Percentiles rank a stretch among this genome's conserved stretches.
Conservation (phyloP, 2,113 vertebrate species). For the Gadus chalcogrammus region DNA sequence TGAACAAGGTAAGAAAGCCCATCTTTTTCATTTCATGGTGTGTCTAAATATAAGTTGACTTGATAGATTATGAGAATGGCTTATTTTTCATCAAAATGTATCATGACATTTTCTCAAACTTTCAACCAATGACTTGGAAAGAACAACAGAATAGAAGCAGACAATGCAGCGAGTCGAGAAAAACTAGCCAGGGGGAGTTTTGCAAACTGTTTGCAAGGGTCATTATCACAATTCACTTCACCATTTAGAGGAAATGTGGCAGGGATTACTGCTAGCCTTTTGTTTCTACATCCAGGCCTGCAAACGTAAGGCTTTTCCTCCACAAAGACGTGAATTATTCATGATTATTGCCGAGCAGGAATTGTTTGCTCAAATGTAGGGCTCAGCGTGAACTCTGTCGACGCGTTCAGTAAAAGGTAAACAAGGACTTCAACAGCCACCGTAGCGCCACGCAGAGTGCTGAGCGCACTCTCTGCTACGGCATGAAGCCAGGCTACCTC, state of each 20-base stretch:
- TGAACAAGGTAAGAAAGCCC: too few species aligned
- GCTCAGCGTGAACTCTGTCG: conserved; percentile 31
- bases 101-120: too few species aligned
- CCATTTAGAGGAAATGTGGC: conserved; percentile 14
- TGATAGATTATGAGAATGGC: too few species aligned
- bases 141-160: too few species aligned
- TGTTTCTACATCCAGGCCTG: conserved; percentile 8
- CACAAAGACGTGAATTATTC: conserved; percentile 52
- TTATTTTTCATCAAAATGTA: too few species aligned
- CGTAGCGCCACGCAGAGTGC: conserved; percentile 33
- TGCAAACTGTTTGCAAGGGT: not conserved
- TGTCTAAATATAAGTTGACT: too few species aligned
- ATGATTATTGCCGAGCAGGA: conserved; percentile 18
- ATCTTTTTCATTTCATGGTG: too few species aligned
- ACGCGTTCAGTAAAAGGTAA: conserved; percentile 30
- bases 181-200: too few species aligned
- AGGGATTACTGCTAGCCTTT: conserved; percentile 22
- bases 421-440: conserved; percentile 6
- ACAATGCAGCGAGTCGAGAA: too few species aligned
- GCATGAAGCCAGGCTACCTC: too few species aligned
- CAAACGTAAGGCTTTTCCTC: conserved; percentile 23
- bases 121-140: too few species aligned
- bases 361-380: conserved; percentile 36
- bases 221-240: conserved; percentile 14
- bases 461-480: conserved; percentile 4